phyloP scores from a whole-genome alignment of 2,113 vertebrate species.

The Barnardius zonarius region DNA sequence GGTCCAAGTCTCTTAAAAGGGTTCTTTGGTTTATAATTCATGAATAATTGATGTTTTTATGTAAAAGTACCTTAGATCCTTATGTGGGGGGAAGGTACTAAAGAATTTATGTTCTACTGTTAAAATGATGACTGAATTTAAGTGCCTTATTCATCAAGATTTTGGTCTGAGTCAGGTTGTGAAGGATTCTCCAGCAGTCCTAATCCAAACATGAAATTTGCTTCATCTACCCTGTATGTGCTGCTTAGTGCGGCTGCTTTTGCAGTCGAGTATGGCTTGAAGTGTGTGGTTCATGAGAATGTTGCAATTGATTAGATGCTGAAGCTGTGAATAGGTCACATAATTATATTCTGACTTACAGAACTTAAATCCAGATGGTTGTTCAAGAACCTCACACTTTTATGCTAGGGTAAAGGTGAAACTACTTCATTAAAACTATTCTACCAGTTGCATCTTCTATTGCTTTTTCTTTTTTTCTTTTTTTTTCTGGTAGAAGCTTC shows the following conservation, averaged over 20 bases:
- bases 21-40: background rate
- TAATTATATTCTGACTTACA: background rate
- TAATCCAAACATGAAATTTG: background rate
- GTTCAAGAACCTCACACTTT: constrained; percentile 8
- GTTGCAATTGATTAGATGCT: background rate
- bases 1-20: background rate
- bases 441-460: background rate
- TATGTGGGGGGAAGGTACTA: background rate
- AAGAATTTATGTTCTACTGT: background rate
- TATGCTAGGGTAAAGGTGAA: constrained; percentile 35
- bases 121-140: background rate
- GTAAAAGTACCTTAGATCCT: background rate
- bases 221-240: background rate
- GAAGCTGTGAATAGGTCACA: background rate
- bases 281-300: background rate
- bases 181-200: background rate
- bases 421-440: constrained; percentile 21
- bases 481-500: background rate
- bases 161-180: background rate
- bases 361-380: constrained; percentile 38
- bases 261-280: background rate
- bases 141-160: background rate
- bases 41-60: background rate
- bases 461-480: background rate
- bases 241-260: background rate